phyloP scores from a whole-genome alignment of 2,888 invertebrate species.

The Eristalis pertinax region DNA sequence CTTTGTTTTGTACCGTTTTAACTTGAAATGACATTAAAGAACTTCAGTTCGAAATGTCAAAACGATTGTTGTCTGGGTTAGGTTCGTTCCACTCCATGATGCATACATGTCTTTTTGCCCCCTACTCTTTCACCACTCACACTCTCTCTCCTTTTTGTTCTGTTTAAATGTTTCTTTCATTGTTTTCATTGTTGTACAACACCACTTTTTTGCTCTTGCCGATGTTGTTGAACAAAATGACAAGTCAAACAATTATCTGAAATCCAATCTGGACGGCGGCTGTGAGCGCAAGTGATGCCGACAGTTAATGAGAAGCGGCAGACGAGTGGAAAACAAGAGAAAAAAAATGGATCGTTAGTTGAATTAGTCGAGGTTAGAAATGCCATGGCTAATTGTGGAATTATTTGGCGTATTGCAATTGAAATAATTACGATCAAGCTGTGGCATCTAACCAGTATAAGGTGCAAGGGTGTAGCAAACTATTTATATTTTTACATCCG shows the following conservation, averaged over 20 bases:
- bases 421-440: conserved; percentile 7
- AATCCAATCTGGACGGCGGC: not conserved
- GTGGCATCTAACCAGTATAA: not conserved
- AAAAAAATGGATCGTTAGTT: conserved; percentile 1
- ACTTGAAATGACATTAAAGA: conserved; percentile 25
- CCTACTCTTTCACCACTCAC: not conserved
- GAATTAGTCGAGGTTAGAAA: conserved; percentile 43
- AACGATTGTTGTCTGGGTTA: conserved; percentile 29
- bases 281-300: not conserved
- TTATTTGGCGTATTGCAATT: conserved; percentile 47
- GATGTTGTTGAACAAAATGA: not conserved
- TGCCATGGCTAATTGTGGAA: conserved; percentile 38
- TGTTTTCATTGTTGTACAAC: conserved; percentile 3
- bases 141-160: not conserved
- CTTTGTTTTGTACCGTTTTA: conserved; percentile 16
- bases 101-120: not conserved
- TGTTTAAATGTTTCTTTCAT: not conserved
- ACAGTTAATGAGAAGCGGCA: not conserved
- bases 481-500: not conserved
- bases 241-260: not conserved
- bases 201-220: not conserved
- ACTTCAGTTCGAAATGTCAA: conserved; percentile 50
- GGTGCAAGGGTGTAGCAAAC: conserved; percentile 2
- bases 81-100: conserved; percentile 8
- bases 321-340: not conserved